A percentile compares a stretch with the other conserved stretches of the same genome.
These are phyloP conservation scores for Alauda arvensis DNA, from an alignment of 2,797 vertebrate genomes.

Conservation along the genomic window DNA sequence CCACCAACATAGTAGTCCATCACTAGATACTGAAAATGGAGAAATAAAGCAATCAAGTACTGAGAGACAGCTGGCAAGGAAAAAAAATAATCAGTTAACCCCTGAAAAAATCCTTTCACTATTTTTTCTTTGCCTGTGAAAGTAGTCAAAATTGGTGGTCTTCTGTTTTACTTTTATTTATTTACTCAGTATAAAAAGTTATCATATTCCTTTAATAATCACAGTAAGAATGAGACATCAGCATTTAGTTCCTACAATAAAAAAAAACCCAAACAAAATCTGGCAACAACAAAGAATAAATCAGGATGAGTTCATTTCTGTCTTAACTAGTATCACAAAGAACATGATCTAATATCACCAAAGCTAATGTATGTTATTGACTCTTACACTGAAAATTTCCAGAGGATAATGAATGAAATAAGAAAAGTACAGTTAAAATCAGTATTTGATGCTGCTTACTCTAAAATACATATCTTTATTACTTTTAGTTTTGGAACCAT, in stretches of 20 bases:
- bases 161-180: neutral
- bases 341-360: neutral
- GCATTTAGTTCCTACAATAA: neutral
- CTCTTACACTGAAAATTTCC: neutral
- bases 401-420: neutral
- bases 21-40: conserved; percentile 82
- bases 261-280: neutral
- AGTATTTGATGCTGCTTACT: neutral
- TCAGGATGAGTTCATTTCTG: neutral
- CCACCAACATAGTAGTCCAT: conserved; percentile 99
- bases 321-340: neutral
- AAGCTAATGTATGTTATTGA: neutral
- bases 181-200: neutral
- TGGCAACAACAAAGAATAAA: neutral
- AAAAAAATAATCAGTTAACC: neutral
- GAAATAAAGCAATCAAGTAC: neutral
- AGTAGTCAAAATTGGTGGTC: neutral
- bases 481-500: neutral
- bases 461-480: neutral
- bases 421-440: neutral
- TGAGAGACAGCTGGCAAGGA: neutral
- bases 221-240: neutral
- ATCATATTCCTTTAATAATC: neutral
- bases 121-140: neutral
- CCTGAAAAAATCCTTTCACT: neutral